Base-by-base conservation (phyloP, 2,888 invertebrate genomes). In the Liodrosophila aerea region DNA sequence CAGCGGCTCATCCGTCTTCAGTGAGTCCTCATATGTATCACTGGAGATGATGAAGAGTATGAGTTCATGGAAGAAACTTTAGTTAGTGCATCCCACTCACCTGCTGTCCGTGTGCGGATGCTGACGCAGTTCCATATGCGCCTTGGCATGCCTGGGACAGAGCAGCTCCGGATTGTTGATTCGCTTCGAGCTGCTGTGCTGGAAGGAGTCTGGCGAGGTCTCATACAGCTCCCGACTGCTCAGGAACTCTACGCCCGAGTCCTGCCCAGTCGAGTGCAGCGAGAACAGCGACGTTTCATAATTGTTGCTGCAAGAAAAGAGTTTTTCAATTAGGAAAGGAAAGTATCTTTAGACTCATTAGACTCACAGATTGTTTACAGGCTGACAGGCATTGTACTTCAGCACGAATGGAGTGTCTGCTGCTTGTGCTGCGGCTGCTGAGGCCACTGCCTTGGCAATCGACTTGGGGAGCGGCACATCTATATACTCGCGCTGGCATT, bases 11-110 rank as follows among this genome's bases (percentile, higher is more conserved):
- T 87, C 87, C 49, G 90, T 89, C 87, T 95, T 95, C 34, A 95
- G 89, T 0, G 95, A 95, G 85, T 95, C 95, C 89, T 95, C 95
- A 88, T 95, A 95, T 85, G 95, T 95, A 89, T 94, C 94, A 81
- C 92, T 93, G 89, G 5, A 22, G 16, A 0, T 9, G 1, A 11
- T 11, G 9, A 5, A 7, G 7, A 8, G 8, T 1, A 15, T 2
- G 7, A 29, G 11, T 31, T 13, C n/a, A n/a, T n/a, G 1, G 7
- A 1, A 13, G 8, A 7, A 16, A 2, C 13, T 33, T 1, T 9
- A 13, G 8, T 0, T 0, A 7, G 1, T 9, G 3, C 7, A 12
- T 1, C 7, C 1, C 9, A 74, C 70, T 40, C 56, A 88, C 88
- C 88, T 89, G 77, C 89, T 89, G 49, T 89, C 89, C 22, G 88